phyloP scores from a whole-genome alignment of 2,113 vertebrate species.

The Platichthys stellatus region DNA sequence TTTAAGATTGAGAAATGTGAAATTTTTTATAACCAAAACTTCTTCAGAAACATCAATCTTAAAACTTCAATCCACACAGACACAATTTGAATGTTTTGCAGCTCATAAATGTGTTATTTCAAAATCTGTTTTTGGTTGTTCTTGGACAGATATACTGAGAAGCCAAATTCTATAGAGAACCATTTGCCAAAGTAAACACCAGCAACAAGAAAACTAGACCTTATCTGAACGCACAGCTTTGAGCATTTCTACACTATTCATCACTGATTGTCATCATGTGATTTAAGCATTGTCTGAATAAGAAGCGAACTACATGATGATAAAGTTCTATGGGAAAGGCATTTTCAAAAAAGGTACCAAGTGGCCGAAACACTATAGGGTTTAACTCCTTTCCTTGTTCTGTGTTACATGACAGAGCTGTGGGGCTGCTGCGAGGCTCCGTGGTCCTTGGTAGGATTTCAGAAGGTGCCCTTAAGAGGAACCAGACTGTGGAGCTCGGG shows the following conservation, averaged over 20 bases:
- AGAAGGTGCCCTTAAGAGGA: conserved; percentile 66
- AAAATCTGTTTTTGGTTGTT: too few species aligned
- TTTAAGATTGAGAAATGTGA: too few species aligned
- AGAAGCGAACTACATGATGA: neutral
- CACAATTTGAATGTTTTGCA: conserved; percentile 4
- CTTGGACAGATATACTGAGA: too few species aligned
- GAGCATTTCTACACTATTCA: neutral
- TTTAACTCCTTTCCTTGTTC: conserved; percentile 22
- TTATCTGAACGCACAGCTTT: conserved; percentile 9
- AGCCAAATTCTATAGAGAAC: neutral
- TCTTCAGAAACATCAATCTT: neutral
- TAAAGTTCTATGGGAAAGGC: neutral
- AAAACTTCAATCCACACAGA: neutral
- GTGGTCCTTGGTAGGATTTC: conserved; percentile 39
- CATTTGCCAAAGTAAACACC: conserved; percentile 1
- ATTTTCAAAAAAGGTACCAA: neutral
- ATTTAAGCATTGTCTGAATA: neutral
- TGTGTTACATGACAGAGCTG: conserved; percentile 33
- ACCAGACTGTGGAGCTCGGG: conserved; percentile 57
- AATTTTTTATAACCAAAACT: neutral
- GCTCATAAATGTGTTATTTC: neutral
- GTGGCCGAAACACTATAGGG: conserved; percentile 16
- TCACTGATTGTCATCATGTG: neutral
- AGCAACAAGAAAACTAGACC: conserved; percentile 3
- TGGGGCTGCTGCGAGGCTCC: conserved; percentile 19